Conservation (phyloP, 2,113 vertebrate genomes). For the Ardeotis arabs region DNA sequence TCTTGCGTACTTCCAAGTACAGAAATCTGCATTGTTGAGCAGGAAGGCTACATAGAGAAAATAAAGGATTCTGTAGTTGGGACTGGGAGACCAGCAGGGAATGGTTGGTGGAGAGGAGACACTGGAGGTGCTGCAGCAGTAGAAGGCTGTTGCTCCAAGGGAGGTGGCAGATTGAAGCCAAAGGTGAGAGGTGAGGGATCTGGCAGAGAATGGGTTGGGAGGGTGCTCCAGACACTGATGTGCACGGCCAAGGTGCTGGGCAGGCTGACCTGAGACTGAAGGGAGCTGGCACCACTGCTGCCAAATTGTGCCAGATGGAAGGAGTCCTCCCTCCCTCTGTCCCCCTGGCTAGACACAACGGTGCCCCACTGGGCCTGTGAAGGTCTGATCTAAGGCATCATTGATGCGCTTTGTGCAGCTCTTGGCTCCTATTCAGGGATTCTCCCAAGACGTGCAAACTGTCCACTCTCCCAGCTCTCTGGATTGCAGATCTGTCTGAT, state of each 20-base stretch:
- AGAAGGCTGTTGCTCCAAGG: not conserved
- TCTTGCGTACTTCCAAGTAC: not conserved
- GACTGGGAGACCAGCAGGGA: not conserved
- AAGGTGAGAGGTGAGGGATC: not conserved
- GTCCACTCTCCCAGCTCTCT: not conserved
- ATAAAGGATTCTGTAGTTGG: not conserved
- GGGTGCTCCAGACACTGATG: not conserved
- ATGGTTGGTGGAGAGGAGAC: not conserved
- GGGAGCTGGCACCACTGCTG: not conserved
- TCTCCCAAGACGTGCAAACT: not conserved
- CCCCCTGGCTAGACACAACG: not conserved
- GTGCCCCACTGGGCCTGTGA: not conserved
- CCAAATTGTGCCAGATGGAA: not conserved
- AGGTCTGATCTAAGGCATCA: not conserved
- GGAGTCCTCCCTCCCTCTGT: not conserved
- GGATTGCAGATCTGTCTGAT: not conserved
- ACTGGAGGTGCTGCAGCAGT: not conserved
- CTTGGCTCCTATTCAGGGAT: not conserved
- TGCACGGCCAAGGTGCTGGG: not conserved
- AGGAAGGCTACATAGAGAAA: not conserved
- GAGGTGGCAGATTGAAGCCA: not conserved
- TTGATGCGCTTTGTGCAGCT: not conserved
- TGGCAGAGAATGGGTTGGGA: not conserved
- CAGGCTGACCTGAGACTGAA: not conserved
- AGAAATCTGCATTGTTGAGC: not conserved